Conservation (phyloP, 23 tunicate species). For the Trididemnum nubilum region DNA sequence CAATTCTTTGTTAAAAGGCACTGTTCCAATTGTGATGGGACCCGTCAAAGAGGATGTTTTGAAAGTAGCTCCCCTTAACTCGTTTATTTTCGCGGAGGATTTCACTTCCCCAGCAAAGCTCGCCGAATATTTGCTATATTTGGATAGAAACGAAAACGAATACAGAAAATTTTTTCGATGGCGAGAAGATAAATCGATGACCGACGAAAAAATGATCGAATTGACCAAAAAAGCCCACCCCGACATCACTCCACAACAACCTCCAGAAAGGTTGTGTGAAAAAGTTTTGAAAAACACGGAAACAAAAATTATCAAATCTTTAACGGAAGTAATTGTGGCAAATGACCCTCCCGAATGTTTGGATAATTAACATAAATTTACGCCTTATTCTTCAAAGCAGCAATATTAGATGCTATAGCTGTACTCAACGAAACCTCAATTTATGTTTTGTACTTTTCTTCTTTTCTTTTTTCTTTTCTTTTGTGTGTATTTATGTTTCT, state of each 20-base stretch:
- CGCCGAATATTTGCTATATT: background rate
- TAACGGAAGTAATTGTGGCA: background rate
- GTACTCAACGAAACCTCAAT: no score
- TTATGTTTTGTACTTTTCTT: no score
- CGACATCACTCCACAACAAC: background rate
- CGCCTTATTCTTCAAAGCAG: no score
- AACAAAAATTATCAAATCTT: slow-evolving; percentile 11
- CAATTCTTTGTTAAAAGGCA: background rate
- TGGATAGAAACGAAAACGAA: slow-evolving; percentile 12
- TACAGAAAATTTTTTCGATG: slow-evolving; percentile 18
- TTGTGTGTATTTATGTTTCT: no score
- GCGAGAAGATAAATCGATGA: slow-evolving; percentile 26
- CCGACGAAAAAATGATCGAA: slow-evolving; percentile 18
- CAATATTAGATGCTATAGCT: no score
- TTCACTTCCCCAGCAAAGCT: background rate
- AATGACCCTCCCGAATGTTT: slow-evolving; percentile 28
- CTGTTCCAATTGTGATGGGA: slow-evolving; percentile 34
- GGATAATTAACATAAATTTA: background rate
- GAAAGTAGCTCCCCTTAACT: slow-evolving; percentile 23
- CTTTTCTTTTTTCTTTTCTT: no score
- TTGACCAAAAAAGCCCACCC: background rate
- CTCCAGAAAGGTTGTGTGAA: slow-evolving; percentile 15
- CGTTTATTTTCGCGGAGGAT: slow-evolving; percentile 29
- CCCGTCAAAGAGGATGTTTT: slow-evolving; percentile 26
- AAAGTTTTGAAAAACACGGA: slow-evolving; percentile 5